Base-by-base conservation (phyloP, 2,888 invertebrate species). In the Frankliniella intonsa region DNA sequence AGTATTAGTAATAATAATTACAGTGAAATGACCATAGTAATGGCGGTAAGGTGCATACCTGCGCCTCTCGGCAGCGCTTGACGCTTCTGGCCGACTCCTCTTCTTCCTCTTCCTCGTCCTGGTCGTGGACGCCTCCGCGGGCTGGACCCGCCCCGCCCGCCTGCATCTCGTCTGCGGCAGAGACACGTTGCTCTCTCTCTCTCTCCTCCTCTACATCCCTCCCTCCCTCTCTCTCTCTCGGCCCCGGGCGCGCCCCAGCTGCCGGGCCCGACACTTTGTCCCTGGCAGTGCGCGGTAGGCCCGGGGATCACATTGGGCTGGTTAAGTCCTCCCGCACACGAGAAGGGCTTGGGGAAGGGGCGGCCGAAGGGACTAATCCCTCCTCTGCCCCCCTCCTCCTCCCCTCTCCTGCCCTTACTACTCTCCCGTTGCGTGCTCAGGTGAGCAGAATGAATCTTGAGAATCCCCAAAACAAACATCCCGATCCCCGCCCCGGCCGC, bases 381-480 rank as follows among this genome's bases (percentile, higher is more conserved):
- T 62, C 17, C 62, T 62, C 3, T 62, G 62, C 8, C 62, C 62
- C 62, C 17, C 62, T 17, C 14, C 12, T 38, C 38, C 38, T 38
- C 38, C 38, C 5, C 38, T 38, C 38, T 5, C 38, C 38, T 38
- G 38, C 38, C 38, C 38, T 38, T 38, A 38, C 38, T 38, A 38
- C 38, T 38, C 38, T 38, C 5, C 38, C 38, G 17, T 62, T 14
- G 62, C 25, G 69, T 76, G 22, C 69, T 22, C 69, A 76, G 69
- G 69, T 76, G 69, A 10, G 69, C 69, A 22, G 69, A 76, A 76
- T 76, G 69, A 76, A 76, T 76, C 69, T 76, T 76, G 69, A 76
- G 69, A 76, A 76, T 76, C 69, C 69, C 69, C 25, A 11, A 25
- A 76, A 76, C 69, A 76, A 76, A 76, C 25, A 76, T 76, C 69